Evolutionary conservation across 2,888 invertebrate species (phyloP).

Genomic region (Folsomia candida): DNA sequence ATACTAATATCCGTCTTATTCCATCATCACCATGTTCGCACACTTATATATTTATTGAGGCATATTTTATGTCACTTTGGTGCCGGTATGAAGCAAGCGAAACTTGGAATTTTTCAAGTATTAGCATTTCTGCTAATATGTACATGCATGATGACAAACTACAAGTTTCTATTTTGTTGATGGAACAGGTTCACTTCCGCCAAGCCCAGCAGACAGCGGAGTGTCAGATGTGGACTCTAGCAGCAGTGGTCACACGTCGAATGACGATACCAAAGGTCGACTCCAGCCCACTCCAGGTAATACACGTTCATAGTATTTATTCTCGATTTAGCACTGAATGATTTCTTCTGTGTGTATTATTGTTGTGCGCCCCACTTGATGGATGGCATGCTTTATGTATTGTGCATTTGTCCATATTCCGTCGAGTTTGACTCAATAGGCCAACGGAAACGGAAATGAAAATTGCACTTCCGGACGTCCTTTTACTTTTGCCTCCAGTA

Average conservation of each 20-base stretch:
- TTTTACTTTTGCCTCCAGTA: neutral
- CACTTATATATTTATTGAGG: no score
- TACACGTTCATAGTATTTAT: constrained; percentile 1
- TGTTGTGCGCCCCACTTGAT: neutral
- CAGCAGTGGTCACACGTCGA: constrained; percentile 70
- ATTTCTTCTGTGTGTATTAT: neutral
- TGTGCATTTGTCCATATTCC: neutral
- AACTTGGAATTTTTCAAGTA: no score
- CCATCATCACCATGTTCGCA: no score
- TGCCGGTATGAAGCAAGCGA: no score
- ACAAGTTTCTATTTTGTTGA: no score
- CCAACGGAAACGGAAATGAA: constrained; percentile 51
- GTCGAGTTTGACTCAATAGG: neutral
- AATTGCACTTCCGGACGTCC: constrained; percentile 36
- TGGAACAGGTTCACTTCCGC: constrained; percentile 78
- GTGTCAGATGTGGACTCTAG: constrained; percentile 96
- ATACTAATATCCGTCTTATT: no score
- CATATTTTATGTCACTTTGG: no score
- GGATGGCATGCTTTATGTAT: neutral
- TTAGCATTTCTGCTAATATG: no score
- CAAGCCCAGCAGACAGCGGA: constrained; percentile 95
- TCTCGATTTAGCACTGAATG: neutral
- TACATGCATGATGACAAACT: no score
- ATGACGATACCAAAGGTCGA: constrained; percentile 82
- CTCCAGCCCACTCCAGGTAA: constrained; percentile 63